Evolutionary conservation across 2,113 vertebrate genomes (phyloP).

Genomic region (Gobius niger): DNA sequence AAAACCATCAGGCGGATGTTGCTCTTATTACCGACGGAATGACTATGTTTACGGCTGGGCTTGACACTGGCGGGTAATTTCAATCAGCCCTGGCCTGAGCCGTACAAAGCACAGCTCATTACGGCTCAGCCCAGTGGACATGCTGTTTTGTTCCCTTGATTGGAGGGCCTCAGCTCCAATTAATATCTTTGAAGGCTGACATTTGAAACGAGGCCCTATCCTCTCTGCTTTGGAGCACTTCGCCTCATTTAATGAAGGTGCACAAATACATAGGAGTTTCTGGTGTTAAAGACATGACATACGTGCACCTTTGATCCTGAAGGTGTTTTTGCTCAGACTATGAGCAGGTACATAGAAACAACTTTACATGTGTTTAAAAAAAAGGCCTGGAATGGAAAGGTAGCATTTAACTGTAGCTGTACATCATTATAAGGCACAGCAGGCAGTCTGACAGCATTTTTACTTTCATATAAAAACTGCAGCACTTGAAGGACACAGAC

Average conservation of each 20-base stretch:
- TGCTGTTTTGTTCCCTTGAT: conserved; percentile 68
- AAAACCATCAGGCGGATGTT: conserved; percentile 22
- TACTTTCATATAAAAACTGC: neutral
- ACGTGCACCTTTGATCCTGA: conserved; percentile 51
- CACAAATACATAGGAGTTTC: conserved; percentile 39
- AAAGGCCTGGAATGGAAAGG: neutral
- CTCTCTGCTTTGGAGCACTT: conserved; percentile 56
- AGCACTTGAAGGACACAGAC: neutral
- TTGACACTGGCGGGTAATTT: conserved; percentile 56
- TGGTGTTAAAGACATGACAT: conserved; percentile 19
- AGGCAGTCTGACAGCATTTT: neutral
- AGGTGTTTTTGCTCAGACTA: conserved; percentile 8
- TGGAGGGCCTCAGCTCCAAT: conserved; percentile 67
- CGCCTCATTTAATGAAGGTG: conserved; percentile 54
- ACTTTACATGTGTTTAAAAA: neutral
- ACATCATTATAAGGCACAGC: neutral
- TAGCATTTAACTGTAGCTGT: neutral
- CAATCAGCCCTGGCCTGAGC: conserved; percentile 56
- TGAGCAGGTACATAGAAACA: conserved; percentile 8
- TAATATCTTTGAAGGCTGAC: conserved; percentile 67
- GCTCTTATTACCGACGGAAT: conserved; percentile 39
- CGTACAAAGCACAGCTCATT: conserved; percentile 63
- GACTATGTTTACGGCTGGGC: conserved; percentile 43
- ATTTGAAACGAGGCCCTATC: conserved; percentile 63
- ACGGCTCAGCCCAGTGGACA: conserved; percentile 63